Evolutionary conservation across 2,888 invertebrate genomes (phyloP).

Genomic region (Polylopha cassiicola): DNA sequence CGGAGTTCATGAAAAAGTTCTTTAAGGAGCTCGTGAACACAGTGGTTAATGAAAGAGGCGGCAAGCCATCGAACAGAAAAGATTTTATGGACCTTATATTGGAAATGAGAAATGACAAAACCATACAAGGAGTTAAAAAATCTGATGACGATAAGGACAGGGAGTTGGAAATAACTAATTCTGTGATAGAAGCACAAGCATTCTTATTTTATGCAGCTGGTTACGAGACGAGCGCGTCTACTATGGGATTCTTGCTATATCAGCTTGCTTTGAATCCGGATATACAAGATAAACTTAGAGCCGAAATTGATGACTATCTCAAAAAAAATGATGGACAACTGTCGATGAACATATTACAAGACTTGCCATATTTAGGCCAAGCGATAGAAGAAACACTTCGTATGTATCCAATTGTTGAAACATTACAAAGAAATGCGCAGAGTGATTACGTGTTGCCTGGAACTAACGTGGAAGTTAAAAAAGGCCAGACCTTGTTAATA

Average conservation of each 20-base stretch:
- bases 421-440: no score
- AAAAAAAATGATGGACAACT: no score
- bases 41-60: slow-evolving; percentile 38
- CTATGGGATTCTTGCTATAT: slow-evolving; percentile 44
- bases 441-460: no score
- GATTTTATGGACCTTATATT: slow-evolving; percentile 50
- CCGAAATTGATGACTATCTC: slow-evolving; percentile 1
- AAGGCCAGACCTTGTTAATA: no score
- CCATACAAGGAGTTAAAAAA: slow-evolving; percentile 29
- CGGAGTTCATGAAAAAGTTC: slow-evolving; percentile 30
- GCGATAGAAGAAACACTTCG: no score
- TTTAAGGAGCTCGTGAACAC: slow-evolving; percentile 34
- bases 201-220: slow-evolving; percentile 53
- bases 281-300: slow-evolving; percentile 35
- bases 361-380: no score
- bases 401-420: no score
- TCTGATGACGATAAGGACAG: slow-evolving; percentile 22
- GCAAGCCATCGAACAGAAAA: slow-evolving; percentile 34
- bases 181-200: slow-evolving; percentile 39
- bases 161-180: slow-evolving; percentile 33
- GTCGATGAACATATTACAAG: no score
- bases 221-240: slow-evolving; percentile 53
- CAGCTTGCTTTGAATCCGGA: slow-evolving; percentile 47
- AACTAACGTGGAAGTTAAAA: no score
- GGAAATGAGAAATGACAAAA: slow-evolving; percentile 36